These are phyloP conservation scores for Potamarius usumacintae DNA, from an alignment of 2,113 vertebrate genomes.

Conservation along the genomic window DNA sequence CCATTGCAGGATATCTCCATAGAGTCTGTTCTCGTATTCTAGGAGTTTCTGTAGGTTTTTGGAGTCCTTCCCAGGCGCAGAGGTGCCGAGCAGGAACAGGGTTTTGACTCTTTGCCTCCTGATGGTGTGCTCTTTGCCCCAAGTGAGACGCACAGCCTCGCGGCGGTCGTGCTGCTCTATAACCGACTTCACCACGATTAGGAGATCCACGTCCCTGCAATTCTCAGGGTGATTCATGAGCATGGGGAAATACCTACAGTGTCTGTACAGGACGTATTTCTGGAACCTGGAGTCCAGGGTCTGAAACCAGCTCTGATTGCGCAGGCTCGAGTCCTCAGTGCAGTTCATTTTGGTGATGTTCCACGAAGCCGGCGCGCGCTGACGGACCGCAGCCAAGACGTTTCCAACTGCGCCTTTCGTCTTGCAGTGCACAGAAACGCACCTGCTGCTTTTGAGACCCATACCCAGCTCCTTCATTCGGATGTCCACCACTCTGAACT, in stretches of 20 bases:
- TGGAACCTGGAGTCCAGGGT: slow-evolving; percentile 14
- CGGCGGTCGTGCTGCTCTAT: slow-evolving; percentile 90
- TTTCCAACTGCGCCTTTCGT: slow-evolving; percentile 43
- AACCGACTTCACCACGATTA: slow-evolving; percentile 91
- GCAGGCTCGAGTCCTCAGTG: slow-evolving; percentile 64
- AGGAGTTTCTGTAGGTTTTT: slow-evolving; percentile 92
- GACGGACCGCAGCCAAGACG: slow-evolving; percentile 34
- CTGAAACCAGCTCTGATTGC: slow-evolving; percentile 67
- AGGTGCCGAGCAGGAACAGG: slow-evolving; percentile 85
- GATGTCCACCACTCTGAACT: slow-evolving; percentile 67
- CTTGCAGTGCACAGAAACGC: slow-evolving; percentile 56
- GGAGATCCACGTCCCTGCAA: slow-evolving; percentile 80
- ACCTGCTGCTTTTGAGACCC: slow-evolving; percentile 55
- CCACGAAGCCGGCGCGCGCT: slow-evolving; percentile 58
- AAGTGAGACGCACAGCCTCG: slow-evolving; percentile 89
- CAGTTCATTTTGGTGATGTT: slow-evolving; percentile 70
- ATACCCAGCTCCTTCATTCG: slow-evolving; percentile 54
- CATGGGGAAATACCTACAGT: slow-evolving; percentile 93
- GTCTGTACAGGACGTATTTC: slow-evolving; percentile 87
- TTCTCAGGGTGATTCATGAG: slow-evolving; percentile 89
- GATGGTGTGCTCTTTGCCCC: slow-evolving; percentile 83
- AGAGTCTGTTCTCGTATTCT: slow-evolving; percentile 89
- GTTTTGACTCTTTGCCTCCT: slow-evolving; percentile 78
- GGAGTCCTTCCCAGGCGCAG: slow-evolving; percentile 81
- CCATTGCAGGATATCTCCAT: slow-evolving; percentile 92